Conservation (phyloP, 2,888 invertebrate genomes). For the Lepas anatifera region DNA sequence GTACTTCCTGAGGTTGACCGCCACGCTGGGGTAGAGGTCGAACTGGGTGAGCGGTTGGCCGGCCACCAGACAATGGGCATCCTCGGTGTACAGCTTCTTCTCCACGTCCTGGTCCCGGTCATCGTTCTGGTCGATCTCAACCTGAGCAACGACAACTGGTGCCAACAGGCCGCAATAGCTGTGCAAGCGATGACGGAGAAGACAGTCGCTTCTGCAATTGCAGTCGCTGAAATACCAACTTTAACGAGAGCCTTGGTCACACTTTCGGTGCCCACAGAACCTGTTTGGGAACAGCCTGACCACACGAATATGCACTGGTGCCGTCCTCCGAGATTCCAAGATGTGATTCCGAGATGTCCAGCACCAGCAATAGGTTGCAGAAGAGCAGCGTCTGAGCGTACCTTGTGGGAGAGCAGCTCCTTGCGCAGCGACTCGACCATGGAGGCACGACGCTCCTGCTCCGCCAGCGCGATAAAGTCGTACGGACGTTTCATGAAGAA, state of each 20-base stretch:
- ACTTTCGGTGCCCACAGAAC: background rate
- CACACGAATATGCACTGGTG: background rate
- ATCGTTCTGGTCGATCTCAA: background rate
- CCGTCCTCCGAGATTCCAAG: no score
- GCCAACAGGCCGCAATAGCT: no score
- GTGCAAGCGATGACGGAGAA: no score
- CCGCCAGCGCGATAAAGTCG: constrained; percentile 58
- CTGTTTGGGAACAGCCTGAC: background rate
- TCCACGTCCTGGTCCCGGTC: constrained; percentile 45
- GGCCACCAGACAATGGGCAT: constrained; percentile 52
- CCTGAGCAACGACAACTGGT: no score
- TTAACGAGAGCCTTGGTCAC: no score
- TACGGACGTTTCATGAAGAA: constrained; percentile 57
- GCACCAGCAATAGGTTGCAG: no score
- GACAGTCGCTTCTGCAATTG: no score
- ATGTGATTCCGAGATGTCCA: no score
- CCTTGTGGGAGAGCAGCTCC: constrained; percentile 47
- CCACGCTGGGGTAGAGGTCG: constrained; percentile 50
- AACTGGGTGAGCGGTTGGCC: constrained; percentile 50
- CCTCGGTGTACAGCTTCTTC: constrained; percentile 44
- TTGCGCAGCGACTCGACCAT: constrained; percentile 48
- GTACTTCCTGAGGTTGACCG: background rate
- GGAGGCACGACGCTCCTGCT: constrained; percentile 56
- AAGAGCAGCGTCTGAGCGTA: no score
- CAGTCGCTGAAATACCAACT: no score